These are phyloP conservation scores for Ceriagrion tenellum DNA, from an alignment of 2,888 invertebrate species.

Conservation along the genomic window DNA sequence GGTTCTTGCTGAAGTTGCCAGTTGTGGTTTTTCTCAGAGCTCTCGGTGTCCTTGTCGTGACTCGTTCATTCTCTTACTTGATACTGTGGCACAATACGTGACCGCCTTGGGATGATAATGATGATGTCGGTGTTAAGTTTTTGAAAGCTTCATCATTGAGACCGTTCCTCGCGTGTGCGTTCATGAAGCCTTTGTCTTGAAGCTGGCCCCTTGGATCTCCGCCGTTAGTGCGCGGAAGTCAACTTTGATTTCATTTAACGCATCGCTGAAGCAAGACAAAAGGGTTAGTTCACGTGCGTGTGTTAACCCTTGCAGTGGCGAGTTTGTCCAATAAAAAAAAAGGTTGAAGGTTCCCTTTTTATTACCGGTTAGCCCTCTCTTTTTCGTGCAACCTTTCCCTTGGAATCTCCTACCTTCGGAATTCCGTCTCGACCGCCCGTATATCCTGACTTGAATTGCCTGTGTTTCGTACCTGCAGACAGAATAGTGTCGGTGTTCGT, in stretches of 20 bases:
- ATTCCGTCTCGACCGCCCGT: neutral
- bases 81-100: neutral
- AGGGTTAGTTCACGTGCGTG: neutral
- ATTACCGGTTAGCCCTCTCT: neutral
- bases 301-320: neutral
- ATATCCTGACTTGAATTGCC: neutral
- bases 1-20: neutral
- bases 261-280: constrained; percentile 27
- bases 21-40: neutral
- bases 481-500: neutral
- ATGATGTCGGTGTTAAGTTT: neutral
- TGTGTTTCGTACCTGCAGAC: neutral
- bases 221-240: neutral
- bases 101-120: neutral
- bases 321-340: neutral
- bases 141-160: neutral
- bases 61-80: neutral
- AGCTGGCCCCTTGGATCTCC: neutral
- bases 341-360: neutral
- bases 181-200: neutral
- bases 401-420: neutral
- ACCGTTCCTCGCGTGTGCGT: neutral
- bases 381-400: neutral
- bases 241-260: neutral
- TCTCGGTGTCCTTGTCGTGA: neutral